Conservation (phyloP, 1,140 invertebrate species). For the Zaprionus vittiger region DNA sequence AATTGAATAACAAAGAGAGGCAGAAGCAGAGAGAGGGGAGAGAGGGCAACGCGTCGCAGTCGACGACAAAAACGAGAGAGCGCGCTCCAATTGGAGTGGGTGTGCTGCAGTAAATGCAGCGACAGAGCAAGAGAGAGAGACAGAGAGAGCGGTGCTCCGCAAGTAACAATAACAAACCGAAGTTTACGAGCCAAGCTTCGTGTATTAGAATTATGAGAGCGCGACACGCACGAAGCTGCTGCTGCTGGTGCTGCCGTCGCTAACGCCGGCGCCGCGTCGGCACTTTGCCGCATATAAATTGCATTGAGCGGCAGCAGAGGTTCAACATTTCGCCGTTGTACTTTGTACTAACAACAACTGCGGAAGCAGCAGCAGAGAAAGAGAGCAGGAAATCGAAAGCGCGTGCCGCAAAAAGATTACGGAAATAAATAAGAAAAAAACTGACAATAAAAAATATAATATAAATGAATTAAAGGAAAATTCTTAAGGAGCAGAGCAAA, state of each 20-base stretch:
- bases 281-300: conserved; percentile 62
- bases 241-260: conserved; percentile 21
- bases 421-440: conserved; percentile 66
- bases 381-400: conserved; percentile 54
- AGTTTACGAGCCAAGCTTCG: conserved; percentile 55
- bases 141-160: conserved; percentile 5
- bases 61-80: conserved; percentile 4
- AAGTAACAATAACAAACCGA: conserved; percentile 68
- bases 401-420: conserved; percentile 81
- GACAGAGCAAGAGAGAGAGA: not conserved
- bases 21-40: not conserved
- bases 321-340: conserved; percentile 63
- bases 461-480: conserved; percentile 31
- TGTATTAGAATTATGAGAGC: conserved; percentile 67
- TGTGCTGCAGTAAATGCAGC: conserved; percentile 35
- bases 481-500: conserved; percentile 15
- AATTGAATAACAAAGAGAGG: conserved; percentile 45
- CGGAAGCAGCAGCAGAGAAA: conserved; percentile 32
- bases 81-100: conserved; percentile 44
- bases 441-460: conserved; percentile 40
- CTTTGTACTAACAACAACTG: conserved; percentile 62
- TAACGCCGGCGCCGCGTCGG: conserved; percentile 27
- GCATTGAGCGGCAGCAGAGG: conserved; percentile 50
- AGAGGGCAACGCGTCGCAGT: not conserved
- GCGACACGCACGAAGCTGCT: conserved; percentile 59